Percentiles rank a stretch among this genome's conserved stretches.
These are phyloP conservation scores for Heliconius erato DNA, from an alignment of 2,888 invertebrate genomes.

Conservation along the genomic window DNA sequence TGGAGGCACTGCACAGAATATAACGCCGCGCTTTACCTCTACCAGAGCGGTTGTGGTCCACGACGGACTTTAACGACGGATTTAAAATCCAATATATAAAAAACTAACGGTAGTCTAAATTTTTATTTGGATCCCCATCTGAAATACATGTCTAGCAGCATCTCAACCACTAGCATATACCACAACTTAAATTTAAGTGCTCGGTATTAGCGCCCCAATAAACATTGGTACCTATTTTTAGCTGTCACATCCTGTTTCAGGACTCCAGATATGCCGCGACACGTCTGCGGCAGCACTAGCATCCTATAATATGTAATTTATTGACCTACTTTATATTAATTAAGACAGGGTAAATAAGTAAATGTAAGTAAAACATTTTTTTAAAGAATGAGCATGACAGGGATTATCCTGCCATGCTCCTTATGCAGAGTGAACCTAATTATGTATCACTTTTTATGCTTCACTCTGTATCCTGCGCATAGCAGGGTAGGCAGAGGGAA, in stretches of 20 bases:
- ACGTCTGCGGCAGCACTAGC: constrained; percentile 7
- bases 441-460: too few species aligned
- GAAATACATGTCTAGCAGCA: background rate
- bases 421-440: too few species aligned
- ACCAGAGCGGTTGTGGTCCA: background rate
- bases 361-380: background rate
- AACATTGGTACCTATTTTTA: constrained; percentile 60
- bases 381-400: too few species aligned
- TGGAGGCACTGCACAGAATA: too few species aligned
- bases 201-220: constrained; percentile 54
- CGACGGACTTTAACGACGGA: too few species aligned
- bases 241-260: constrained; percentile 60
- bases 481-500: background rate
- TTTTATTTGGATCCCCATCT: background rate
- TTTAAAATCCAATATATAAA: too few species aligned
- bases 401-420: too few species aligned
- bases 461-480: background rate
- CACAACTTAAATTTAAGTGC: constrained; percentile 44
- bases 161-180: constrained; percentile 3
- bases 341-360: background rate
- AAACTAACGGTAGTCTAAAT: background rate
- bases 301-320: background rate
- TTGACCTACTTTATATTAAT: constrained; percentile 14
- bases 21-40: background rate
- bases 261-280: constrained; percentile 49